Evolutionary conservation across 2,113 vertebrate species (phyloP), one percentile per base, ranked within the genome.

Genomic region (Trichechus manatus): DNA sequence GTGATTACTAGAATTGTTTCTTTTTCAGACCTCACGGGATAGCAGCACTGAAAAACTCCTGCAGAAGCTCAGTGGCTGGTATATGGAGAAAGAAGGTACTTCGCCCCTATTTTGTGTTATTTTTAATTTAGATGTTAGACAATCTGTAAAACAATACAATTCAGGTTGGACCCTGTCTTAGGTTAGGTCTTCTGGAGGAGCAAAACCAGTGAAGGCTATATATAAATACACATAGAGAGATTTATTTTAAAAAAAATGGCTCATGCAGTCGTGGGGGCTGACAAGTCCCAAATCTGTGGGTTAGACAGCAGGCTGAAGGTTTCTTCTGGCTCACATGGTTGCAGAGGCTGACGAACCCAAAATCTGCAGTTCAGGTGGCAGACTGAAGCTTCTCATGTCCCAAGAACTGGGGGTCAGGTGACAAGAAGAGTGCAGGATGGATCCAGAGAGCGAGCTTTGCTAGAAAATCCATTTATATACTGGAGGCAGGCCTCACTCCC

Each of bases 61-160:
- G 9, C 98, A 99, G 98, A 99, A 99, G 95, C 99, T 99, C 88
- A 99, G 94, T 98, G 98, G 95, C 93, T 99, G 99, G 99, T 99
- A 99, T 95, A 99, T 99, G 98, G 99, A 99, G 94, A 99, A 99
- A 98, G 99, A 99, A 98, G 99, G 99, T 99, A 97, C 93, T 87
- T 66, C 9, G 85, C 81, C 39, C 23, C 59, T 50, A 0, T 13
- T 70, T 78, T 83, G 17, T 70, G 19, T 85, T 53, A 61, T 80
- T 77, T 56, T 93, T 59, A 83, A 77, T 80, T 91, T 93, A 74
- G 36, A 78, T 72, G 66, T 50, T 84, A 88, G 53, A 63, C 31
- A 70, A 3, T 23, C 33, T 89, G 15, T 66, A 75, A 80, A 61
- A 39, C 29, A 84, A 23, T 64, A 23, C 29, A 78, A 5, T 33